phyloP scores from a whole-genome alignment of 92 coral and sea anemone species.

The Phenganax marumi region DNA sequence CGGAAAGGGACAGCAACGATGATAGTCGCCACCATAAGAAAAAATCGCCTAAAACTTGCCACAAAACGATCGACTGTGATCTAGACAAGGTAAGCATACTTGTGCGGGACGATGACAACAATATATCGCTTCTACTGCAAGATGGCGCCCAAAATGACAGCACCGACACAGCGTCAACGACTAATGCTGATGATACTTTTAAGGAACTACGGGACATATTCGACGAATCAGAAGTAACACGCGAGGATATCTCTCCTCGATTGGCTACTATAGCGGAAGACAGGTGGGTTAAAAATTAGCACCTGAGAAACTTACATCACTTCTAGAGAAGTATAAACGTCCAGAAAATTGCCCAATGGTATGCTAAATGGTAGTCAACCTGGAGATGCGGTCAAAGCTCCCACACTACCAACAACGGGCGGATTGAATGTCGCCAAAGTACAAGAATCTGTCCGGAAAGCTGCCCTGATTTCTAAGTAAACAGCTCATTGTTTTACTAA shows the following conservation, averaged over 20 bases:
- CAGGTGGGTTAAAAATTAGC: background rate
- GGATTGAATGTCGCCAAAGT: background rate
- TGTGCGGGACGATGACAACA: background rate
- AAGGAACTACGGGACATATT: background rate
- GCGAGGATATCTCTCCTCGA: background rate
- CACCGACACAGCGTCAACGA: background rate
- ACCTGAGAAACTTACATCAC: background rate
- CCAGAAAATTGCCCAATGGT: background rate
- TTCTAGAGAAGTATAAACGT: background rate
- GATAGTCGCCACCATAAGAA: no score
- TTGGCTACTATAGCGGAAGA: background rate
- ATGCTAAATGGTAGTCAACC: background rate
- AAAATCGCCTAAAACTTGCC: no score
- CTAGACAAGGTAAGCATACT: background rate
- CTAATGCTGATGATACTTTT: background rate
- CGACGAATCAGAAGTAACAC: background rate
- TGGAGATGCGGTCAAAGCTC: conserved; percentile 1
- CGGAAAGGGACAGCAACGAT: no score
- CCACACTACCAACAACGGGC: conserved; percentile 10
- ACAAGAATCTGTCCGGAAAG: conserved; percentile 6
- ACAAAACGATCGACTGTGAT: no score
- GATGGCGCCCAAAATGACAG: no score
- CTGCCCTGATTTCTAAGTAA: background rate
- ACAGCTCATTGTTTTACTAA: background rate
- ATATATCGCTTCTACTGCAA: background rate